Base-by-base conservation (phyloP, 2,888 invertebrate genomes). In the Acronicta psi region DNA sequence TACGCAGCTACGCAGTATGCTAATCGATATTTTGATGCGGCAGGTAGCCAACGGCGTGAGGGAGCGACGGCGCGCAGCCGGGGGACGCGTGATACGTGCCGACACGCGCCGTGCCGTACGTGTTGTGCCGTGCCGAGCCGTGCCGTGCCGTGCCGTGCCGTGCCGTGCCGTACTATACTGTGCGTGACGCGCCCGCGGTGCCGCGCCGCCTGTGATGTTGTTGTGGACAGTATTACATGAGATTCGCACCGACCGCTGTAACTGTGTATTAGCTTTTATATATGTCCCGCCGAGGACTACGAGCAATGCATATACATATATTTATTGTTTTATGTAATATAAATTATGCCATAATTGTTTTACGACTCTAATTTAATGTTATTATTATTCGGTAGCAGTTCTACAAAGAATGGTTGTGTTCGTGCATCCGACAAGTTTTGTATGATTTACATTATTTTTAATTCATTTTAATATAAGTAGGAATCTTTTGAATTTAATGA, bases 281-380 rank as follows among this genome's bases (percentile, higher is more conserved):
- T 55, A 59, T 10, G 66, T 53, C 63, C 62, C 68, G 60, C 55
- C 40, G 70, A 63, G 74, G 79, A 73, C 68, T 75, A 69, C 80
- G 77, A 73, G 75, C 84, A 79, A 85, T 82, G 85, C 85, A 85
- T 89, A 69, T 64, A 69, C 69, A 74, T 66, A 74, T 75, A 88
- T 89, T 89, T 91, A 89, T 90, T 90, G 82, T 85, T 86, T 84
- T 81, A 73, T 81, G 70, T 84, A 78, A 80, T 86, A 82, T 89
- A 87, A 88, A 86, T 87, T 90, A 91, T 89, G 91, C 91, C 91
- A 91, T 91, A 91, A 86, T 88, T 86, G 86, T 89, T 90, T 89
- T 89, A 89, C 88, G 81, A 87, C 83, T 80, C 85, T 89, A 89
- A 87, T 84, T 86, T 85, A 83, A 86, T 83, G 78, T 86, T 84